Evolutionary conservation across 2,797 vertebrate species (phyloP).

Genomic region (Anabacerthia variegaticeps): DNA sequence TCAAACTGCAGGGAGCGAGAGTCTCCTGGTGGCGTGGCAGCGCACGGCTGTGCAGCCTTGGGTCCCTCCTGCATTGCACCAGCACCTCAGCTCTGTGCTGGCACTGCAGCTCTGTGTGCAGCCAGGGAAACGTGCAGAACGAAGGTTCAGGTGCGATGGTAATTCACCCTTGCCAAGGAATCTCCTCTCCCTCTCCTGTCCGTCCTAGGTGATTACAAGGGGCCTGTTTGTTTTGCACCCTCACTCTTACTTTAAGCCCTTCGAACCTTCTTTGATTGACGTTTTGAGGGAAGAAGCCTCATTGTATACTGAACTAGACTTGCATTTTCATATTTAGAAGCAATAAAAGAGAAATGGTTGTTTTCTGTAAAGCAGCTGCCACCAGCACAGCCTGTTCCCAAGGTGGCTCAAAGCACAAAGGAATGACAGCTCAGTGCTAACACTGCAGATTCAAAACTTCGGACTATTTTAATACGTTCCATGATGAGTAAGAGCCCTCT

Average conservation of each 20-base stretch:
- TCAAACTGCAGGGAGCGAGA: background rate
- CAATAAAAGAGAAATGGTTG: background rate
- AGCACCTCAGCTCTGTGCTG: background rate
- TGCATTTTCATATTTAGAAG: background rate
- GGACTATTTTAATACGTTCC: background rate
- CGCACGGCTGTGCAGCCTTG: rapidly evolving
- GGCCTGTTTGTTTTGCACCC: background rate
- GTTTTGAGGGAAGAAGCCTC: background rate
- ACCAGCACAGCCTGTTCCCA: background rate
- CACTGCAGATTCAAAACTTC: background rate
- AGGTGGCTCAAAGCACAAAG: background rate
- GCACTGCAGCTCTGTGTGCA: background rate
- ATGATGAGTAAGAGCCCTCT: background rate
- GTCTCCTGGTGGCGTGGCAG: background rate
- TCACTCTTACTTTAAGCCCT: background rate
- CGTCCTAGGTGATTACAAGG: background rate
- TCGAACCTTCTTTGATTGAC: background rate
- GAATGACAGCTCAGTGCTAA: background rate
- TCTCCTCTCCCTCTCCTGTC: background rate
- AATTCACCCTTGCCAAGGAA: background rate
- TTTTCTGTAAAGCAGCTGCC: background rate
- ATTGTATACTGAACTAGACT: background rate
- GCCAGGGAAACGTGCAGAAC: background rate
- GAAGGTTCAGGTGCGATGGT: background rate
- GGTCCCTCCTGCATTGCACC: background rate